phyloP scores from a whole-genome alignment of 2,888 invertebrate genomes.

The Abscondita cerata region DNA sequence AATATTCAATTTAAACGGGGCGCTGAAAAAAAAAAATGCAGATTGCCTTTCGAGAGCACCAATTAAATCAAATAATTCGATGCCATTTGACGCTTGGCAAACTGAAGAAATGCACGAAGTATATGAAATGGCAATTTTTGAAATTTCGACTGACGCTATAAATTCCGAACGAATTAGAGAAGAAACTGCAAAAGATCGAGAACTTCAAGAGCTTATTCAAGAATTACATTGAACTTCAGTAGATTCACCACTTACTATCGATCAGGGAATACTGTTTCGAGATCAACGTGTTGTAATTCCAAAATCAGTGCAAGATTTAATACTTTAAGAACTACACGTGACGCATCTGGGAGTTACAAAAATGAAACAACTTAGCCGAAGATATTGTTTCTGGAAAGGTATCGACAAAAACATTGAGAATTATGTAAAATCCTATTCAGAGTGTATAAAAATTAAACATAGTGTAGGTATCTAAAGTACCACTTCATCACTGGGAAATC shows the following conservation, averaged over 20 bases:
- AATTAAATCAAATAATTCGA: constrained; percentile 1
- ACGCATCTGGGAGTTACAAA: constrained; percentile 1
- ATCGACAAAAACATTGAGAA: too few relatives aligned
- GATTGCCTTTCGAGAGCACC: constrained; percentile 2
- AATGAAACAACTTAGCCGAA: constrained; percentile 7
- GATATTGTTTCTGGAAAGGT: too few relatives aligned
- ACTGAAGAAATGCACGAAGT: background rate
- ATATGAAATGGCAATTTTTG: background rate
- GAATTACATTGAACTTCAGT: background rate
- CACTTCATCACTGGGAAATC: too few relatives aligned
- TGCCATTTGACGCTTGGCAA: background rate
- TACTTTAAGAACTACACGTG: background rate
- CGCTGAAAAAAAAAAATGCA: background rate
- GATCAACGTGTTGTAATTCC: constrained; percentile 7
- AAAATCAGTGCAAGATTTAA: background rate
- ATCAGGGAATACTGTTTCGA: constrained; percentile 1
- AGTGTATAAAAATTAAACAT: background rate
- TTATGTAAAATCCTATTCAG: background rate
- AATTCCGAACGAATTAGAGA: background rate
- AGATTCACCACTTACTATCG: background rate
- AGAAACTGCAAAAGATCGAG: constrained; percentile 8
- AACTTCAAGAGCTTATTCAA: background rate
- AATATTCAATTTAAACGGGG: constrained; percentile 1
- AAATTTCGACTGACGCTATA: constrained; percentile 5
- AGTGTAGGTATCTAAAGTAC: background rate